A percentile compares a stretch with the other conserved stretches of the same genome.
These are phyloP conservation scores for Takifugu rubripes DNA, from an alignment of 2,797 vertebrate genomes.

Conservation along the genomic window DNA sequence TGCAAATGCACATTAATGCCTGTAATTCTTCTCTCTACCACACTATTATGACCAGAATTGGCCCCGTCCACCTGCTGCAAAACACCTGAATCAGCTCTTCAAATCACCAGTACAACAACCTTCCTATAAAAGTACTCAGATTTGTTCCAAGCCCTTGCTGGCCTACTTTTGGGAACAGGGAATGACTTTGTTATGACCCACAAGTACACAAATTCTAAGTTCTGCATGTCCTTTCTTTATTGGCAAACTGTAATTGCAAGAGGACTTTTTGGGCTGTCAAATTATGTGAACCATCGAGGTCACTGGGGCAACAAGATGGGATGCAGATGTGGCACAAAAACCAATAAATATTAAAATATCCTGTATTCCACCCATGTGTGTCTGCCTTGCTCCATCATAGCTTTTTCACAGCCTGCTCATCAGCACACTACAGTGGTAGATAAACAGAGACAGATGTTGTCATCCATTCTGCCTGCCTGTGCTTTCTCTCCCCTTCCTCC, in stretches of 20 bases:
- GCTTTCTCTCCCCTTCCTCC: slow-evolving; percentile 9
- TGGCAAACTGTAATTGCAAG: slow-evolving; percentile 26
- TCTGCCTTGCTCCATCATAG: slow-evolving; percentile 8
- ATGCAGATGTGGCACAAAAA: too few species aligned
- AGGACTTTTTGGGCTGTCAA: slow-evolving; percentile 20
- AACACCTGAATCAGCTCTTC: background rate
- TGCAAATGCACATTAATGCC: slow-evolving; percentile 2
- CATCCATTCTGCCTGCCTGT: slow-evolving; percentile 34
- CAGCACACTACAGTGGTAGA: slow-evolving; percentile 25
- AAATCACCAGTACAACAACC: background rate
- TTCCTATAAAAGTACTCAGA: background rate
- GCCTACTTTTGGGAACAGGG: background rate
- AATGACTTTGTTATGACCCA: slow-evolving; percentile 6
- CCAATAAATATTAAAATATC: too few species aligned
- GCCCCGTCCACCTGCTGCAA: background rate
- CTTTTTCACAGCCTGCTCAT: slow-evolving; percentile 23
- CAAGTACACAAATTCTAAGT: slow-evolving; percentile 14
- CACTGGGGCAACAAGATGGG: slow-evolving; percentile 26
- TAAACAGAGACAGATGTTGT: slow-evolving; percentile 50
- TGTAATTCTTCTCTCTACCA: slow-evolving; percentile 1
- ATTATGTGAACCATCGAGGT: slow-evolving; percentile 30
- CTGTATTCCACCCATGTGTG: too few species aligned
- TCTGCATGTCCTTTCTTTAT: slow-evolving; percentile 31
- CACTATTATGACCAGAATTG: slow-evolving; percentile 22
- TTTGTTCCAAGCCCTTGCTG: background rate